Base-by-base conservation (phyloP, 2,888 invertebrate species). In the Acleris sparsana region DNA sequence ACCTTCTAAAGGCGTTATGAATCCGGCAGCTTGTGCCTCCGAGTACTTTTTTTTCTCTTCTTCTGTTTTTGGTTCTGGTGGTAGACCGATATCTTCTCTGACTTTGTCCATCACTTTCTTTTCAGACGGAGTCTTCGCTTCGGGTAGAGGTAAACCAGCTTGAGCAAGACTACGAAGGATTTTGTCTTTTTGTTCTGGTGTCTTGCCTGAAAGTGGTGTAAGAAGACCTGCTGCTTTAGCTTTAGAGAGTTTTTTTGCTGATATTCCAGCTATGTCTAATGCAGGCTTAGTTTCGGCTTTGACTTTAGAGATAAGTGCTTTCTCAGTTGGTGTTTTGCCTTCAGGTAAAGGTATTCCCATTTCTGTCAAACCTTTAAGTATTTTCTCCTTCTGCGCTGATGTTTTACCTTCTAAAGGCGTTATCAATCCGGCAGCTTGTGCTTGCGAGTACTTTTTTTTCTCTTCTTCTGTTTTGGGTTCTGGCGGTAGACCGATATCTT, bases 251-350 rank as follows among this genome's bases (percentile, higher is more conserved):
- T 33, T 5, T 25, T 25, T 25, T 5, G 25, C 0, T 5, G 25
- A 25, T 25, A 25, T 2, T 25, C 25, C 25, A 25, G 25, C 25
- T 5, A 25, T 5, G 25, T 25, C 25, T 25, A 25, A 5, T 1
- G 25, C 39, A 4, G 6, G 46, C 3, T 46, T 46, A 46, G 17
- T 17, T 46, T 46, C 46, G 6, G 55, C 55, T 9, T 20, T 5
- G 39, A 55, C 13, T 55, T 55, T 43, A 43, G 20, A 7, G 1
- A 43, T 39, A 9, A 55, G 6, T 20, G 73, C 74, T 51, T 66
- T 55, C 20, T 55, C 43, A 16, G 55, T 43, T 43, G 43, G n/a
- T 4, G 55, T 55, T 43, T n/a, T 55, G n/a, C 43, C 55, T 43
- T 43, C 43, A 9, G 55, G 55, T 13, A 55, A 55, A 22, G 55